Percentiles rank a stretch among this genome's conserved stretches.
phyloP scores from a whole-genome alignment of 2,888 invertebrate species.

The Cantharis flavilabris region DNA sequence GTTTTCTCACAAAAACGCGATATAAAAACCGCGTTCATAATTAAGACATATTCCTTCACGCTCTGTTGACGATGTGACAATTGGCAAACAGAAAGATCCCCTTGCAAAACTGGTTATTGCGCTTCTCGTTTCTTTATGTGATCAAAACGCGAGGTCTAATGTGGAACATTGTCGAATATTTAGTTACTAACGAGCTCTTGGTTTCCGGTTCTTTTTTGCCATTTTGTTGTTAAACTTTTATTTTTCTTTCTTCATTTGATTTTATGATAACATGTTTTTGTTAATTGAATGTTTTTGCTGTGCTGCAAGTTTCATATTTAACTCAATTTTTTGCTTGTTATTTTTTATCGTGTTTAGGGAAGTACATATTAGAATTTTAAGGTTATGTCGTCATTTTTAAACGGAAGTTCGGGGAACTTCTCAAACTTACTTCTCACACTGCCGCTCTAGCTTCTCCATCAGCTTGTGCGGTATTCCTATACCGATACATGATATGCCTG shows the following conservation, averaged over 20 bases:
- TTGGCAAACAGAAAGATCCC: constrained; percentile 24
- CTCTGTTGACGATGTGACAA: constrained; percentile 29
- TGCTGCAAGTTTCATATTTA: not conserved
- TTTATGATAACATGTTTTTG: not conserved
- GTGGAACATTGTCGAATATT: constrained; percentile 33
- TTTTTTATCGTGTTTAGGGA: not conserved
- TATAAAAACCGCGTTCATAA: constrained; percentile 32
- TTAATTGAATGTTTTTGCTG: not conserved
- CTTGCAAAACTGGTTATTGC: constrained; percentile 26
- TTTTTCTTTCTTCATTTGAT: not conserved
- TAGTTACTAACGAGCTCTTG: constrained; percentile 34
- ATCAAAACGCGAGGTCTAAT: constrained; percentile 23
- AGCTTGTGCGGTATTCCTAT: not conserved
- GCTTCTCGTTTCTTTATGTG: constrained; percentile 20
- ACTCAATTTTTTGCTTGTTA: not conserved
- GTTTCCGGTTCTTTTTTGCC: constrained; percentile 31
- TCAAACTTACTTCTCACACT: not conserved
- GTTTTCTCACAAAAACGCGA: constrained; percentile 28
- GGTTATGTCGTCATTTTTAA: not conserved
- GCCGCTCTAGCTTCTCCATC: not conserved
- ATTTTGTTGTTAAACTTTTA: not conserved
- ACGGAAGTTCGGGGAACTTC: not conserved
- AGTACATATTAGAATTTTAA: not conserved
- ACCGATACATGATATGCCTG: not conserved
- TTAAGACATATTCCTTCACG: constrained; percentile 32